Conservation (phyloP, 2,888 invertebrate genomes). For the Agriotes lineatus region DNA sequence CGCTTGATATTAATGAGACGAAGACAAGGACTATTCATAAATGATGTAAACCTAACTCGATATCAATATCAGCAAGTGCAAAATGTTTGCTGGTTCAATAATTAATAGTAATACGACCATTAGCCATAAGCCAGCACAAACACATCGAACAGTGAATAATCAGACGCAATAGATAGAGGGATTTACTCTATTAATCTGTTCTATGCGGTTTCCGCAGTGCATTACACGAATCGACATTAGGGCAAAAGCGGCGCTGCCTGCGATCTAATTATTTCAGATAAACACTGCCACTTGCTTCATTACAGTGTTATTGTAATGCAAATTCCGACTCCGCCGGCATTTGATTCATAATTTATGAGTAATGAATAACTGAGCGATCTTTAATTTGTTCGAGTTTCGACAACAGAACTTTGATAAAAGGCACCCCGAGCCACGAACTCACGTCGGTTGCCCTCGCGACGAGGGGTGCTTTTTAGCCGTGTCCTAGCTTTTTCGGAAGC, state of each 20-base stretch:
- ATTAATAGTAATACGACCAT: not conserved
- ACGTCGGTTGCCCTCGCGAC: conserved; percentile 1
- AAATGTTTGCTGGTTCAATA: too few species aligned
- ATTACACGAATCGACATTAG: conserved; percentile 3
- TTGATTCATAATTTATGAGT: conserved; percentile 12
- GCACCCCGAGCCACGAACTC: not conserved
- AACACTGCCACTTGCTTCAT: conserved; percentile 12
- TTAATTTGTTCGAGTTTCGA: conserved; percentile 12
- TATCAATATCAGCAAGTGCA: too few species aligned
- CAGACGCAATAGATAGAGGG: conserved; percentile 12
- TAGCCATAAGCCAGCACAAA: not conserved
- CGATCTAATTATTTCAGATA: conserved; percentile 22
- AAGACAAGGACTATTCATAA: too few species aligned
- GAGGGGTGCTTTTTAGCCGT: conserved; percentile 1
- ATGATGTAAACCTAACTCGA: too few species aligned
- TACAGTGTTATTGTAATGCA: conserved; percentile 4
- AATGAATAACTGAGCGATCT: conserved; percentile 16
- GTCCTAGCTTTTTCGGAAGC: not conserved
- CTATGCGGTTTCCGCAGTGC: conserved; percentile 20
- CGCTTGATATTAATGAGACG: too few species aligned
- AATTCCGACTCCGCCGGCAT: conserved; percentile 8
- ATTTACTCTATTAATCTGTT: conserved; percentile 22
- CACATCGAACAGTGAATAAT: conserved; percentile 6
- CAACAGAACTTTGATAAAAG: conserved; percentile 1
- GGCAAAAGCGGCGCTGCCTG: not conserved